Evolutionary conservation across 2,113 vertebrate genomes (phyloP), one percentile per base, ranked within the genome.

Genomic region (Pimephales promelas): DNA sequence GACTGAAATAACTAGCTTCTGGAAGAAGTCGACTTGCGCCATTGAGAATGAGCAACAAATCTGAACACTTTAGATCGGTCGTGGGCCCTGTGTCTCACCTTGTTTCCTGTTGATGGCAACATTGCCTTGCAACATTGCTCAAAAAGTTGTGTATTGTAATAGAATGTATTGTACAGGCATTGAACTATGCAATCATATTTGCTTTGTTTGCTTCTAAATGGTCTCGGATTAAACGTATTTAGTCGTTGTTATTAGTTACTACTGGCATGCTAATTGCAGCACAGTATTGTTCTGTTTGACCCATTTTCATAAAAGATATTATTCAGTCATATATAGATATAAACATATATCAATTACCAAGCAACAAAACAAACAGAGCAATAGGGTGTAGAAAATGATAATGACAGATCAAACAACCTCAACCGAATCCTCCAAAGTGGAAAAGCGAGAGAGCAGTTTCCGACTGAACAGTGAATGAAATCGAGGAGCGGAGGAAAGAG

Each of bases 401-500:
- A 85, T 81, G 31, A 45, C 61, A 77, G 71, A 85, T 84, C 62
- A 68, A 66, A 79, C 79, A 68, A 43, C n/a, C 34, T 71, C 47
- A 62, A 28, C 61, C 26, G 4, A 49, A 79, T 61, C 31, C 74
- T 79, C 76, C 66, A 66, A 76, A 77, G 43, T 28, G 62, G 47
- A 54, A 75, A 70, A 57, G 75, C 36, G 22, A 47, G 49, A 85
- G 68, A 61, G 76, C 40, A 22, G 76, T 59, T 59, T 78, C 77
- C 47, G 7, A 28, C 62, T 77, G 62, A 85, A 64, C 70, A 54
- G 28, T 75, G 68, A 64, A 83, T 76, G 77, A 71, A 87, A 66
- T 59, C 0, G 82, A 73, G 43, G 43, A 81, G 74, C 54, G 81
- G 82, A 72, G 88, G 90, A 88, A 86, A 91, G 88, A 86, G 83